Percentiles rank a stretch among this genome's conserved stretches.
Evolutionary conservation across 2,797 vertebrate species (phyloP).

Genomic region (Octomys mimax): DNA sequence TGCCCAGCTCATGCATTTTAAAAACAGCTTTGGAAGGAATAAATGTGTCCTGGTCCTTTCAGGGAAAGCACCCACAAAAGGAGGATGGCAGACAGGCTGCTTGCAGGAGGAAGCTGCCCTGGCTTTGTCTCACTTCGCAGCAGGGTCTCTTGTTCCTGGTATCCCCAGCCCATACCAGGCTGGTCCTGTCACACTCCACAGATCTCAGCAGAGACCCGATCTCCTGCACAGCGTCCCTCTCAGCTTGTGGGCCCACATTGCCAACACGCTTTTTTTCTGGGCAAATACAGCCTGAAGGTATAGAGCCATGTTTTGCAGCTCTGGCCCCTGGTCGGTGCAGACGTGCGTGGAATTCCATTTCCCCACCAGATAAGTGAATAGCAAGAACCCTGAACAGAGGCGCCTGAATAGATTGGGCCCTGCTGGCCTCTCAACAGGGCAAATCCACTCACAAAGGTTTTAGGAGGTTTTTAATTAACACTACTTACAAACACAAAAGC

Average conservation of each 20-base stretch:
- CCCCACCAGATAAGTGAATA: background rate
- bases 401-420: fast-evolving
- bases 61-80: background rate
- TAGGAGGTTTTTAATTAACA: background rate
- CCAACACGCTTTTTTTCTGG: background rate
- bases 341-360: background rate
- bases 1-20: background rate
- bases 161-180: fast-evolving
- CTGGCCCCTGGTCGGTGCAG: background rate
- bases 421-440: background rate
- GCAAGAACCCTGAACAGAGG: background rate
- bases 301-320: background rate
- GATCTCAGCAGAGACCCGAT: background rate
- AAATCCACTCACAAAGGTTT: background rate
- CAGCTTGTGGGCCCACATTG: background rate
- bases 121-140: background rate
- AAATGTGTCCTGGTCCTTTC: background rate
- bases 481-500: background rate
- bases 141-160: background rate
- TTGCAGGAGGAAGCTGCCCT: background rate
- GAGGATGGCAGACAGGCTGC: background rate
- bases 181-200: background rate
- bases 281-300: background rate
- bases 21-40: conserved; percentile 28
- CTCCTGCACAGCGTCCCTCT: fast-evolving